Percentiles rank a stretch among this genome's conserved stretches.
These are phyloP conservation scores for Ginglymostoma cirratum DNA, from an alignment of 2,113 vertebrate species.

Conservation along the genomic window DNA sequence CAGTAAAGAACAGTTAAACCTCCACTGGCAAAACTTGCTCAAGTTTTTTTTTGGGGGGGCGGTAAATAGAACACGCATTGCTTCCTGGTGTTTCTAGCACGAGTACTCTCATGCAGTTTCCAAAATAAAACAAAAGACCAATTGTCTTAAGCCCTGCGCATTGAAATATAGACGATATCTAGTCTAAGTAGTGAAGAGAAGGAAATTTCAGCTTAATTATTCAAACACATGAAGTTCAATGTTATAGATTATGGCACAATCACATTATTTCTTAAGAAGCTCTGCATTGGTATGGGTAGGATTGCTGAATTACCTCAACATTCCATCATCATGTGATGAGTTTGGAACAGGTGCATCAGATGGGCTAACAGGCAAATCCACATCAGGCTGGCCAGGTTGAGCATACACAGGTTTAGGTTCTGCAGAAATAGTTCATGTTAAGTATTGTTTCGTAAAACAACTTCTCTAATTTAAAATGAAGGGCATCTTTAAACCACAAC, in stretches of 20 bases:
- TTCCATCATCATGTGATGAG: constrained; percentile 84
- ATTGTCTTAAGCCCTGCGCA: not conserved
- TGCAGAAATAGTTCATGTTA: constrained; percentile 46
- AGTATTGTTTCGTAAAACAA: not conserved
- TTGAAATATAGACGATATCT: not conserved
- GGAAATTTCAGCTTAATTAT: not conserved
- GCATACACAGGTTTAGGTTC: constrained; percentile 98
- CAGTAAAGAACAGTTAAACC: not conserved
- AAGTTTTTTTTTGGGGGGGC: not conserved
- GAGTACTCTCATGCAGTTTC: not conserved
- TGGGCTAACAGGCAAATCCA: constrained; percentile 94
- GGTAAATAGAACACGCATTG: not conserved
- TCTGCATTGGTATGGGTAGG: too few relatives aligned
- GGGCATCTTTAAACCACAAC: not conserved
- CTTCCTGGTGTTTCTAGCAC: not conserved
- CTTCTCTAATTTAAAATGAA: not conserved
- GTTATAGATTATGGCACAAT: not conserved
- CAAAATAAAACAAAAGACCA: not conserved
- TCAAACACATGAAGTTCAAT: not conserved
- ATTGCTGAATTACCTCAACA: constrained; percentile 70
- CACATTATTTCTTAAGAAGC: not conserved
- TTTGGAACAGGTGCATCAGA: constrained; percentile 86
- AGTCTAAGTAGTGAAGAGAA: not conserved
- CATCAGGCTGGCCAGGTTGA: constrained; percentile 92
- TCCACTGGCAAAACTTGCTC: not conserved